Conservation (phyloP, 1,140 invertebrate genomes). For the Apis laboriosa region DNA sequence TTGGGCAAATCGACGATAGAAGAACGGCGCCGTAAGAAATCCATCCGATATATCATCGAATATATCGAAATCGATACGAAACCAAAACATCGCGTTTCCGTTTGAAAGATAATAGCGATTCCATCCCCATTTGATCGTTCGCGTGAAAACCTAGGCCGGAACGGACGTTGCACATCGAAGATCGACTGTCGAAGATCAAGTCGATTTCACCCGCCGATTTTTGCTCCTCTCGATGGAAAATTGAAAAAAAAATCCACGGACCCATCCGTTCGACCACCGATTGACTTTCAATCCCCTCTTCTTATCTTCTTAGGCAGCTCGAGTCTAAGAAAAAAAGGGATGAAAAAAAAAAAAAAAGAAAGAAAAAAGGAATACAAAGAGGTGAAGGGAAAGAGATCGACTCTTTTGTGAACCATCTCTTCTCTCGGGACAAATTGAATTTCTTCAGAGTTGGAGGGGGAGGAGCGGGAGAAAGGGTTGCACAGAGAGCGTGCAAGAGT, state of each 20-base stretch:
- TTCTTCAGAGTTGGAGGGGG: background rate
- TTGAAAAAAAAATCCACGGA: background rate
- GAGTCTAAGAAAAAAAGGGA: background rate
- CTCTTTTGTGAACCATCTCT: background rate
- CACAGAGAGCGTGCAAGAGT: background rate
- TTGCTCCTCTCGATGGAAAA: background rate
- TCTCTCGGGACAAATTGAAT: constrained; percentile 37
- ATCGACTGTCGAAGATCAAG: too few relatives aligned
- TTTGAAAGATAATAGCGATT: background rate
- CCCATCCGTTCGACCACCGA: constrained; percentile 2
- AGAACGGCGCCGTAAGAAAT: too few relatives aligned
- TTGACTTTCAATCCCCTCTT: background rate
- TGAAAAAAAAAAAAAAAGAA: background rate
- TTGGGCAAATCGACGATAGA: background rate
- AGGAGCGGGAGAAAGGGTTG: background rate
- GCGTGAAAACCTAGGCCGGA: background rate
- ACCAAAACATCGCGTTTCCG: background rate
- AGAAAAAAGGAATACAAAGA: background rate
- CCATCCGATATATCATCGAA: background rate
- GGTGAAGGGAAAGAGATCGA: background rate
- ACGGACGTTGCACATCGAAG: background rate
- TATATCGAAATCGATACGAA: background rate
- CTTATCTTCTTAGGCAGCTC: background rate
- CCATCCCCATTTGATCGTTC: background rate
- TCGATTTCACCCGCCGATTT: background rate